Evolutionary conservation across 1,140 invertebrate species (phyloP).

Genomic region (Meloidogyne floridensis): DNA sequence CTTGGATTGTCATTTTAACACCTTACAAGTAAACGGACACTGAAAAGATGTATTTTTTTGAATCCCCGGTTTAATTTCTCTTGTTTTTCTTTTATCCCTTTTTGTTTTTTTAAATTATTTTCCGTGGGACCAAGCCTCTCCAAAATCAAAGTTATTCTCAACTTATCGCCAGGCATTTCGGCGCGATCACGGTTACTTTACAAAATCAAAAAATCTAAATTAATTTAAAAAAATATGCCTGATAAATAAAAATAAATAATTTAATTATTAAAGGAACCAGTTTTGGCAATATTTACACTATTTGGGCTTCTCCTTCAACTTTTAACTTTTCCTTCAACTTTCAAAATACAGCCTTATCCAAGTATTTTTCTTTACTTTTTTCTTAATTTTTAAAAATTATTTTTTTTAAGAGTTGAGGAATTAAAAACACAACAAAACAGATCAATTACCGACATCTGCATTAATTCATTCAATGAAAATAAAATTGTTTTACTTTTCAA

Average conservation of each 20-base stretch:
- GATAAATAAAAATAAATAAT: neutral
- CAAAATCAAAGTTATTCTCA: no score
- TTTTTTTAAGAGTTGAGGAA: slow-evolving; percentile 9
- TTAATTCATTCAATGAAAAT: slow-evolving; percentile 17
- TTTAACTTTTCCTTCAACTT: neutral
- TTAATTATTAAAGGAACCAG: slow-evolving; percentile 34
- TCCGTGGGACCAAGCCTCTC: no score
- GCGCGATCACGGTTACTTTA: no score
- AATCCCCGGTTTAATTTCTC: no score
- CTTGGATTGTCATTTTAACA: no score
- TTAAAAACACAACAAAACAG: slow-evolving; percentile 17
- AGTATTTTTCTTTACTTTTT: slow-evolving; percentile 12
- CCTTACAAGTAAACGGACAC: no score
- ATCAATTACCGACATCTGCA: neutral
- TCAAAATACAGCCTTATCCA: slow-evolving; percentile 22
- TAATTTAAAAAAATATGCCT: no score
- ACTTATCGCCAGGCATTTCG: no score
- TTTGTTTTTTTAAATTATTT: no score
- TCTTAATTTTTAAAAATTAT: neutral
- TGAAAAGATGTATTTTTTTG: no score
- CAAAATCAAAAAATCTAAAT: no score
- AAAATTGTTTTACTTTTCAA: slow-evolving; percentile 38
- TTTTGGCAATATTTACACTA: slow-evolving; percentile 38
- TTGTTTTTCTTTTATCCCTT: no score
- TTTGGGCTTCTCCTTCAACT: slow-evolving; percentile 15